These are phyloP conservation scores for Piezodorus guildinii DNA, from an alignment of 1,140 invertebrate species.

Conservation along the genomic window DNA sequence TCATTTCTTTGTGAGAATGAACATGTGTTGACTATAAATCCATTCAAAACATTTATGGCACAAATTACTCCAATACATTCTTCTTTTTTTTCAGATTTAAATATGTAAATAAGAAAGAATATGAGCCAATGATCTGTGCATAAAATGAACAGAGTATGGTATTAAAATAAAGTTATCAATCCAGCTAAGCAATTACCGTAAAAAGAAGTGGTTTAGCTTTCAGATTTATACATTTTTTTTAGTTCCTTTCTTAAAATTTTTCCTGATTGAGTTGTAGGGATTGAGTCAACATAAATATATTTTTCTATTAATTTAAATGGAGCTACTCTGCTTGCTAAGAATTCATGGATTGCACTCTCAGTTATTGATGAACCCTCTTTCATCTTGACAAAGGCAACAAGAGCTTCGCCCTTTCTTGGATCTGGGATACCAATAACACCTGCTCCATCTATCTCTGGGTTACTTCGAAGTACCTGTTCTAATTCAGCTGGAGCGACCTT, in stretches of 20 bases:
- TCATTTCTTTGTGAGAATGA: too few species aligned
- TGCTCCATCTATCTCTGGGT: slow-evolving; percentile 52
- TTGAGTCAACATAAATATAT: slow-evolving; percentile 50
- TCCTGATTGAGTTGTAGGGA: slow-evolving; percentile 61
- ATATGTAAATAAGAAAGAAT: too few species aligned
- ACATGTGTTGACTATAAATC: too few species aligned
- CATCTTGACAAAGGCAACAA: slow-evolving; percentile 46
- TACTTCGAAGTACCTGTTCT: slow-evolving; percentile 53
- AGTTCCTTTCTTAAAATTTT: slow-evolving; percentile 58
- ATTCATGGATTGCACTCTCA: slow-evolving; percentile 41
- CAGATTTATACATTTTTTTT: slow-evolving; percentile 31
- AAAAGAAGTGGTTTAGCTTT: too few species aligned
- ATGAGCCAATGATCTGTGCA: too few species aligned
- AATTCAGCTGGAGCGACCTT: slow-evolving; percentile 54
- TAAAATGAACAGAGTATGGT: too few species aligned
- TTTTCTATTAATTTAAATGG: slow-evolving; percentile 56
- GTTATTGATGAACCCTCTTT: slow-evolving; percentile 35
- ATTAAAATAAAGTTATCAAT: too few species aligned
- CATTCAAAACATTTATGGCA: too few species aligned
- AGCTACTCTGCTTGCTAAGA: slow-evolving; percentile 48
- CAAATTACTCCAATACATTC: too few species aligned
- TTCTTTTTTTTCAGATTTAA: too few species aligned
- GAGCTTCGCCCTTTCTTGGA: slow-evolving; percentile 49
- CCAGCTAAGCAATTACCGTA: too few species aligned
- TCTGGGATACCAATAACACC: slow-evolving; percentile 60